A percentile compares a stretch with the other conserved stretches of the same genome.
Evolutionary conservation across 2,888 invertebrate genomes (phyloP).

Genomic region (Allacma fusca): DNA sequence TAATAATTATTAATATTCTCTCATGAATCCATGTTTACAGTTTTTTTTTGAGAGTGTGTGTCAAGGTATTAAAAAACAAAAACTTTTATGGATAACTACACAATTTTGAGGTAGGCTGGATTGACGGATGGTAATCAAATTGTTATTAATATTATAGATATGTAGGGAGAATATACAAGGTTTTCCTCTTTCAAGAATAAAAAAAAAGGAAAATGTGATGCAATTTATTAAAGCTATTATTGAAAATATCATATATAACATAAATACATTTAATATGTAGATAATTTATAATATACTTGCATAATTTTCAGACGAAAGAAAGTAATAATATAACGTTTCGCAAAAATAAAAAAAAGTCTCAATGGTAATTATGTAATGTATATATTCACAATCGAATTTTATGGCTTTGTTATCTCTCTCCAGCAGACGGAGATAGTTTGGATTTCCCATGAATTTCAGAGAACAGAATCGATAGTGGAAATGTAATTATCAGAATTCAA

Average conservation of each 20-base stretch:
- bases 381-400: background rate
- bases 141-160: too few species aligned
- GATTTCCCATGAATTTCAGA: too few species aligned
- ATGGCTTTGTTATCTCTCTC: background rate
- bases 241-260: background rate
- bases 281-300: background rate
- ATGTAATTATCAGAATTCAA: background rate
- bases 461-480: too few species aligned
- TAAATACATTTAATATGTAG: background rate
- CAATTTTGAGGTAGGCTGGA: too few species aligned
- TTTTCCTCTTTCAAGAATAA: constrained; percentile 23
- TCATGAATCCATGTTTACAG: too few species aligned
- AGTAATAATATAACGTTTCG: background rate
- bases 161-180: constrained; percentile 18
- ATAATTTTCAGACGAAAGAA: background rate
- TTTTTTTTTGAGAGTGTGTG: too few species aligned
- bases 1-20: too few species aligned
- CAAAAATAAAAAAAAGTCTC: constrained; percentile 20
- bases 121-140: too few species aligned
- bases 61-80: too few species aligned
- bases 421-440: too few species aligned
- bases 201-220: constrained; percentile 23
- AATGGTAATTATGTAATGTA: background rate
- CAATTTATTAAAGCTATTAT: constrained; percentile 1
- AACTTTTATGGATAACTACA: too few species aligned